Evolutionary conservation across 2,888 invertebrate species (phyloP).

Genomic region (Celastrina argiolus): DNA sequence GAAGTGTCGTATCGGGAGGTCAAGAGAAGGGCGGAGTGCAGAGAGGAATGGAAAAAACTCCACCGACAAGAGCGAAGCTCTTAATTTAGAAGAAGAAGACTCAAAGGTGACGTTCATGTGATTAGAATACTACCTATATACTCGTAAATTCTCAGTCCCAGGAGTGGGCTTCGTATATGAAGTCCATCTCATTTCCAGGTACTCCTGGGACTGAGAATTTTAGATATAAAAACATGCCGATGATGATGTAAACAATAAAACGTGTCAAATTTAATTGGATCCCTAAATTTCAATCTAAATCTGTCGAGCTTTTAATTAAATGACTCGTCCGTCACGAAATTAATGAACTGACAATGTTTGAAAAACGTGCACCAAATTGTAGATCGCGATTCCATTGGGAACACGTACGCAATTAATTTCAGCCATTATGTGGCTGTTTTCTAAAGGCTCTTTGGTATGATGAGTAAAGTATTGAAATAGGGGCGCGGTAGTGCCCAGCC

Average conservation of each 20-base stretch:
- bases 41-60: too few species aligned
- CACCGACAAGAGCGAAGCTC: too few species aligned
- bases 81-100: too few species aligned
- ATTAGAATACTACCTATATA: too few species aligned
- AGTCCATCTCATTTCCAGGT: too few species aligned
- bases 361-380: not conserved
- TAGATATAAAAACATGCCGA: not conserved
- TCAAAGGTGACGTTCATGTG: too few species aligned
- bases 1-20: too few species aligned
- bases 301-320: not conserved
- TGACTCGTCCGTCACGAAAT: not conserved
- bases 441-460: not conserved
- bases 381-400: not conserved
- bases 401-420: conserved; percentile 1
- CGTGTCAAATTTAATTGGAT: conserved; percentile 9
- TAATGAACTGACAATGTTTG: conserved; percentile 15
- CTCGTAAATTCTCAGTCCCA: too few species aligned
- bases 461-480: not conserved
- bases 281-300: not conserved
- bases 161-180: too few species aligned
- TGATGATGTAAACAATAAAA: not conserved
- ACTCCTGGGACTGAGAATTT: too few species aligned
- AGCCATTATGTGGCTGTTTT: not conserved
- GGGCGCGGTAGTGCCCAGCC: too few species aligned
- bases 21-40: too few species aligned